Evolutionary conservation across 2,888 invertebrate genomes (phyloP), one percentile per base, ranked within the genome.

Genomic region (Mimachlamys varia): DNA sequence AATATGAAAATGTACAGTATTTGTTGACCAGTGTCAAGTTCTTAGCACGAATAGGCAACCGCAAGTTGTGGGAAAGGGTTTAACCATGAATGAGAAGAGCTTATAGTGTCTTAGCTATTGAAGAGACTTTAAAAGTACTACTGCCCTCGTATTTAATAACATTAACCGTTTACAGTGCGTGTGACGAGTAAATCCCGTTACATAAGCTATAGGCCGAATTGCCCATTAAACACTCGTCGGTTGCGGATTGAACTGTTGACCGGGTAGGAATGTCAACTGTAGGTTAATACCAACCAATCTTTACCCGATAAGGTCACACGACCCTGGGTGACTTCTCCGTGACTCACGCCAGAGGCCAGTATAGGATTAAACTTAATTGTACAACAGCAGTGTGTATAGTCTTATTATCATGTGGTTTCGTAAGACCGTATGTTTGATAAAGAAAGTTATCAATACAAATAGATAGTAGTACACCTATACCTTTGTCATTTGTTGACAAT

Each of bases 241-340:
- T 76, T 4, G 10, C 0, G 76, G 22, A 10, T 13, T 76, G 76
- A 76, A 76, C 76, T 76, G 76, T 22, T 76, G 76, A 76, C 76
- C 76, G 76, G 7, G 76, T 76, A 27, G 76, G 76, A 76, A 76
- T 76, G 76, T 76, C 76, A 76, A 2, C 12, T 27, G 27, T 33
- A 27, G 76, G 76, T 76, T 33, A 76, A 5, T 7, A 76, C n/a
- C 22, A 58, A 53, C 62, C 22, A 62, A 19, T 2, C 76, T 33
- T 76, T 33, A 76, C 76, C 76, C 27, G 76, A 76, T 76, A 76
- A 76, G 76, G 76, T 76, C 76, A 76, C 22, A 15, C 76, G 76
- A 33, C 76, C 76, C 33, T 2, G 76, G 33, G 13, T 76, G 76
- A 76, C 76, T 76, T 13, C 62, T n/a, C 62, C 5, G 7, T 76